phyloP scores from a whole-genome alignment of 2,797 vertebrate species.

The Crenuchus spilurus region DNA sequence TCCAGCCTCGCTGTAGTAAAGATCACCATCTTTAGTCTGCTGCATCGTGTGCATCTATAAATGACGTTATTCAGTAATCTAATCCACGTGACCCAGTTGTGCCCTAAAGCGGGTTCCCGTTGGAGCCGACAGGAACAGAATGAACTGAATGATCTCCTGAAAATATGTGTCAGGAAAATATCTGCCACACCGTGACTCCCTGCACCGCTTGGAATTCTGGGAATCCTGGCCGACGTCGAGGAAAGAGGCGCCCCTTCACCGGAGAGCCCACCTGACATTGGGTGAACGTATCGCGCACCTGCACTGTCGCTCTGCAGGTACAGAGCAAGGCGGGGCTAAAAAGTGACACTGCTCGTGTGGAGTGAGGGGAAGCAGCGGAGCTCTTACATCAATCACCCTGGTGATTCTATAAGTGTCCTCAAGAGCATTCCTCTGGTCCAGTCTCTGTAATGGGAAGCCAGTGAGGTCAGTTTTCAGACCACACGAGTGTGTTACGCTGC shows the following conservation, averaged over 20 bases:
- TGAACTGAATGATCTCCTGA: neutral
- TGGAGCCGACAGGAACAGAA: conserved; percentile 29
- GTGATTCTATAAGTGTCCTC: neutral
- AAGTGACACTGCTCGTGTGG: no score
- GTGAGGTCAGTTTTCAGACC: neutral
- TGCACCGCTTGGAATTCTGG: conserved; percentile 40
- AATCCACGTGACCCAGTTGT: neutral
- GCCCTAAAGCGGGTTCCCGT: neutral
- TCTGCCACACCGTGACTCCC: neutral
- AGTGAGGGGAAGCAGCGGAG: neutral
- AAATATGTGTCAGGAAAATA: neutral
- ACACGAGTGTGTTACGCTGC: neutral
- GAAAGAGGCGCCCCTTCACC: neutral
- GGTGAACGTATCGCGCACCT: no score
- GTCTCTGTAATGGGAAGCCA: neutral
- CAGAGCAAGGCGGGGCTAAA: no score
- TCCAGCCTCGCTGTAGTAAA: no score
- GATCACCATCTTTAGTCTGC: no score
- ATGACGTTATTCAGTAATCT: neutral
- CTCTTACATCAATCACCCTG: neutral
- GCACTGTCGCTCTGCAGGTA: no score
- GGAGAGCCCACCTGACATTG: neutral
- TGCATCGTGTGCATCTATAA: no score
- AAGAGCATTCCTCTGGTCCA: neutral
- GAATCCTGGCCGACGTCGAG: conserved; percentile 16